Conservation (phyloP, 2,888 invertebrate genomes). For the Macrosoma leucophasiata region DNA sequence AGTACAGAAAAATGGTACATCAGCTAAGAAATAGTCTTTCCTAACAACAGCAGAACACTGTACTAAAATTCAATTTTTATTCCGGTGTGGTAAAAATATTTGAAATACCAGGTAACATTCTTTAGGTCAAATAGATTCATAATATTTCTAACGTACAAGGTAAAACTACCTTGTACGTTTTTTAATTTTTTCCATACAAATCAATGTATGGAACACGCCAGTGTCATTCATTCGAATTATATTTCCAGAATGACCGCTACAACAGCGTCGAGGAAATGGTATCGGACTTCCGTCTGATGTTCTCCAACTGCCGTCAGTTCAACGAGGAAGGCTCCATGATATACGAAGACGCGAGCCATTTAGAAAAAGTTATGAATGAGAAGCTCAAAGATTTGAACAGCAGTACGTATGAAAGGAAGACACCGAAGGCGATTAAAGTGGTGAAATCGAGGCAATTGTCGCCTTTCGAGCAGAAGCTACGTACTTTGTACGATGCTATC, state of each 20-base stretch:
- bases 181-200: conserved; percentile 12
- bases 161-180: not conserved
- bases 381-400: conserved; percentile 86
- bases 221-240: too few species aligned
- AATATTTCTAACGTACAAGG: not conserved
- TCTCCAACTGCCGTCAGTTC: conserved; percentile 96
- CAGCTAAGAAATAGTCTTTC: too few species aligned
- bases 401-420: conserved; percentile 62
- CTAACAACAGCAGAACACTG: too few species aligned
- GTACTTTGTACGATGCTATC: conserved; percentile 91
- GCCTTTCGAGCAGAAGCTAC: conserved; percentile 84
- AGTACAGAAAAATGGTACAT: too few species aligned
- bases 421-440: conserved; percentile 68
- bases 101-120: too few species aligned
- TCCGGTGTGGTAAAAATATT: too few species aligned
- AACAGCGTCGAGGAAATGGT: conserved; percentile 89
- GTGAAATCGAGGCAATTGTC: conserved; percentile 63
- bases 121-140: too few species aligned
- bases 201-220: too few species aligned
- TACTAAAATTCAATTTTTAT: too few species aligned
- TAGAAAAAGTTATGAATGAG: conserved; percentile 89
- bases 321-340: conserved; percentile 97
- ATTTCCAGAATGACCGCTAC: conserved; percentile 81
- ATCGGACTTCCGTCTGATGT: conserved; percentile 94
- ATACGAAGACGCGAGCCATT: conserved; percentile 92